A percentile compares a stretch with the other conserved stretches of the same genome.
phyloP scores from a whole-genome alignment of 2,797 vertebrate species.

The Pteropus rufus region DNA sequence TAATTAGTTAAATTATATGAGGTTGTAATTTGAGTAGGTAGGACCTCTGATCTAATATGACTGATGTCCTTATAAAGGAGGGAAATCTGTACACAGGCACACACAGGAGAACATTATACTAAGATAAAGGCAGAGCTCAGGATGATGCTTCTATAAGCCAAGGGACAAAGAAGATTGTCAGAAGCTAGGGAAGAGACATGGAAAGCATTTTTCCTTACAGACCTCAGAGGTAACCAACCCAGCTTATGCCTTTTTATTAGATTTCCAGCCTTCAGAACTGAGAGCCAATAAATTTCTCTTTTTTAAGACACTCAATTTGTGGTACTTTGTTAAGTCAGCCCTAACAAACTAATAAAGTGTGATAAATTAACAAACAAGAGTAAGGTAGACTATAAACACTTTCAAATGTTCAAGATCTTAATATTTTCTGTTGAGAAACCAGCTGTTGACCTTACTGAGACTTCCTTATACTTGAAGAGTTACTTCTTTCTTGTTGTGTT shows the following conservation, averaged over 20 bases:
- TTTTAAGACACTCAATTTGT: background rate
- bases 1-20: background rate
- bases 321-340: background rate
- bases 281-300: background rate
- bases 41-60: background rate
- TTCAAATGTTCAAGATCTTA: background rate
- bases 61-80: background rate
- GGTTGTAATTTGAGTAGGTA: background rate
- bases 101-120: background rate
- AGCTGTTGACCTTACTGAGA: background rate
- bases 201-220: background rate
- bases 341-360: background rate
- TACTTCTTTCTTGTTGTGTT: background rate
- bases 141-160: background rate
- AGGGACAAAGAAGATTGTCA: background rate
- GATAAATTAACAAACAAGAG: background rate
- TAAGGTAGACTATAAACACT: background rate
- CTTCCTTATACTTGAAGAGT: background rate
- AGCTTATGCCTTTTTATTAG: background rate
- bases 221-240: background rate
- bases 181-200: background rate
- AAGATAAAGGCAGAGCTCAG: background rate
- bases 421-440: background rate
- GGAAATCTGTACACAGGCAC: background rate
- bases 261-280: background rate